A percentile compares a stretch with the other conserved stretches of the same genome.
Conservation (phyloP, 1,140 invertebrate species). For the Andrena cerasifolii region DNA sequence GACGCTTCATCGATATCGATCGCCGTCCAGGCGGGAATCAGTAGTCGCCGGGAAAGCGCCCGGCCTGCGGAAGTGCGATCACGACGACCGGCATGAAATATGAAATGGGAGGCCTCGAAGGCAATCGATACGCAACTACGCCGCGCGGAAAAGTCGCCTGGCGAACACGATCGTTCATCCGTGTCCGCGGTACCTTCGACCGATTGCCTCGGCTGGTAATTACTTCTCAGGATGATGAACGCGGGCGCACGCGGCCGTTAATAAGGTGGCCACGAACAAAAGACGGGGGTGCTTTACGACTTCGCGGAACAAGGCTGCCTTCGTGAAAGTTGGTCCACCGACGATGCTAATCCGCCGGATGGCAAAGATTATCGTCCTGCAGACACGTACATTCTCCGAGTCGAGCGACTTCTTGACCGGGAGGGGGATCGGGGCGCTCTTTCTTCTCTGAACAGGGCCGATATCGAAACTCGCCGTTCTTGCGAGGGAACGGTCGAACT, state of each 20-base stretch:
- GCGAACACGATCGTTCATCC: conserved; percentile 11
- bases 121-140: conserved; percentile 75
- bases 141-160: conserved; percentile 68
- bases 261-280: neutral
- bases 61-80: conserved; percentile 18
- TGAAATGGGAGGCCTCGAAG: conserved; percentile 74
- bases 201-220: conserved; percentile 14
- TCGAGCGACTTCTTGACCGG: no score
- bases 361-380: neutral
- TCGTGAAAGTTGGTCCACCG: conserved; percentile 15
- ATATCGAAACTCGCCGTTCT: no score
- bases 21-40: neutral
- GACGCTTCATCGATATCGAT: neutral
- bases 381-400: neutral
- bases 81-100: conserved; percentile 72
- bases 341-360: neutral
- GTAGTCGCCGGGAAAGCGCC: conserved; percentile 16
- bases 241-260: neutral
- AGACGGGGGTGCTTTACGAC: conserved; percentile 19
- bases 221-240: neutral
- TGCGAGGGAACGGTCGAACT: no score
- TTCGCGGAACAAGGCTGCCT: neutral
- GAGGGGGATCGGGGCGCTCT: neutral
- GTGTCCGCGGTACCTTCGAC: conserved; percentile 11
- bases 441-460: neutral